A percentile compares a stretch with the other conserved stretches of the same genome.
Conservation (phyloP, 2,113 vertebrate species). For the Cichladusa arquata region DNA sequence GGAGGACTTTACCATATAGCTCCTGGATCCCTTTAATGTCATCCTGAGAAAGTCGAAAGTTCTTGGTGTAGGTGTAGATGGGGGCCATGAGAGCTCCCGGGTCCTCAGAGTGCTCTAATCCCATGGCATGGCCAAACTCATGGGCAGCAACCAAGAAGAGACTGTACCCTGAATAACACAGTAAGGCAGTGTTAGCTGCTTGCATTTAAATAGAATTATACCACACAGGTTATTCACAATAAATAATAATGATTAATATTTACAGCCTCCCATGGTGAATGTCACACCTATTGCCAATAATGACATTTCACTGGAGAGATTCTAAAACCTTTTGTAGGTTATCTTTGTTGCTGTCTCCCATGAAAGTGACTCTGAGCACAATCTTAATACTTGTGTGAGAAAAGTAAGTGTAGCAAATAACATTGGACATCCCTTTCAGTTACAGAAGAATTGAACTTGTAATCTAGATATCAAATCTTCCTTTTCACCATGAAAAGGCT, state of each 20-base stretch:
- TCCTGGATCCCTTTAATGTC: constrained; percentile 95
- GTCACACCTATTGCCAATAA: neutral
- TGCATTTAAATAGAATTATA: neutral
- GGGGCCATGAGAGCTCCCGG: constrained; percentile 95
- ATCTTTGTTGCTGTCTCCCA: neutral
- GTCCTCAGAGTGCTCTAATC: constrained; percentile 94
- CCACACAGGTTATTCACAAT: neutral
- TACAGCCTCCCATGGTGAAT: neutral
- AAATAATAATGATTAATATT: neutral
- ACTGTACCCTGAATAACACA: constrained; percentile 86
- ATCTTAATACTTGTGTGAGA: neutral
- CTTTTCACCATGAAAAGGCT: neutral
- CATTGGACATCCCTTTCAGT: neutral
- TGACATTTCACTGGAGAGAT: neutral
- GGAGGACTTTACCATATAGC: constrained; percentile 83
- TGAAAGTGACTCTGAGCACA: neutral
- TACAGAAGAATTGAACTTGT: neutral
- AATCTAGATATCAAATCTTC: neutral
- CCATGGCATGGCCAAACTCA: constrained; percentile 96
- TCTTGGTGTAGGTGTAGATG: constrained; percentile 92
- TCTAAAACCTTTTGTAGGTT: neutral
- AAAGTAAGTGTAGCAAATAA: neutral
- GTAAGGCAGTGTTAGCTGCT: neutral
- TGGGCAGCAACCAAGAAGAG: constrained; percentile 97
- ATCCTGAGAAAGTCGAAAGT: constrained; percentile 90